phyloP scores from a whole-genome alignment of 2,113 vertebrate species.

The Rhegmatorhina hoffmannsi region DNA sequence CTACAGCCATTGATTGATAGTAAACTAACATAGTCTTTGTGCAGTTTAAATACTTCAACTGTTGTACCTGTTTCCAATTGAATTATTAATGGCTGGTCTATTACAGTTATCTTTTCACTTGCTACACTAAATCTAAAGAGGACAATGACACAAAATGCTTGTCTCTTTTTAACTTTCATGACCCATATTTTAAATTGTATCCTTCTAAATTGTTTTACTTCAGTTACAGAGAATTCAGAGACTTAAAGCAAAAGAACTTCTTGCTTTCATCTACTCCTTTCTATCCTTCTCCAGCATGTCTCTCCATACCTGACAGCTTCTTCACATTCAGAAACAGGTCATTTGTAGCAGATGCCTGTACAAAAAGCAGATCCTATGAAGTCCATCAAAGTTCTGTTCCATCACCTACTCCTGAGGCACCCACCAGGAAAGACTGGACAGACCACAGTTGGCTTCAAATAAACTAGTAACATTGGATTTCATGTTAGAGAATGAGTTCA shows the following conservation, averaged over 20 bases:
- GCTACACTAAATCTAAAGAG: background rate
- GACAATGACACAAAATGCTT: background rate
- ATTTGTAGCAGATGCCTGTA: background rate
- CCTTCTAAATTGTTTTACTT: background rate
- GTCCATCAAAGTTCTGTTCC: background rate
- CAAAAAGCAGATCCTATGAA: background rate
- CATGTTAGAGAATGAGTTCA: background rate
- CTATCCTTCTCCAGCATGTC: background rate
- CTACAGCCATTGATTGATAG: constrained; percentile 56
- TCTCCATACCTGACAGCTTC: background rate
- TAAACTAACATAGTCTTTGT: constrained; percentile 24
- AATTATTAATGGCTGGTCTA: constrained; percentile 29
- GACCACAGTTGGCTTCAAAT: background rate
- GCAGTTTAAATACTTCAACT: constrained; percentile 31
- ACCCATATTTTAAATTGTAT: background rate
- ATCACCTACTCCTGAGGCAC: fast-evolving
- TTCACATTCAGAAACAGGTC: background rate
- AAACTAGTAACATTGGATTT: background rate
- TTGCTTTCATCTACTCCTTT: background rate
- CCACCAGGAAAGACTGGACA: background rate
- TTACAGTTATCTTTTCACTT: background rate
- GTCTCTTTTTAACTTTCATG: background rate
- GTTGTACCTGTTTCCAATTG: constrained; percentile 44
- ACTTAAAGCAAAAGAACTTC: background rate
- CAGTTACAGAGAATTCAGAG: background rate